phyloP scores from a whole-genome alignment of 2,113 vertebrate species.

The Monopterus albus region DNA sequence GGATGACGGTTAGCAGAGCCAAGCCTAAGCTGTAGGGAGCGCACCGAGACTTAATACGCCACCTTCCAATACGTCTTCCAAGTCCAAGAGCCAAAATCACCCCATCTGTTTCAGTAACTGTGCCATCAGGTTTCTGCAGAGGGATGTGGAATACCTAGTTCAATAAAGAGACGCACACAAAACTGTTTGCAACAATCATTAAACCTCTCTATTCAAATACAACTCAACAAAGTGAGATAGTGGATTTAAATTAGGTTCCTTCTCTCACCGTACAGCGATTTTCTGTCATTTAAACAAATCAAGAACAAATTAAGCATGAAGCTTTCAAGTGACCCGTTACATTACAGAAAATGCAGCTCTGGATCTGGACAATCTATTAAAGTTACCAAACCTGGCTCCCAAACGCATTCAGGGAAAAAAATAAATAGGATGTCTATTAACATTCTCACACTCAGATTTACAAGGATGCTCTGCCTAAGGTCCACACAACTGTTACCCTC shows the following conservation, averaged over 20 bases:
- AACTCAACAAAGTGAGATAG: slow-evolving; percentile 3
- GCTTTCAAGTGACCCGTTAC: not conserved
- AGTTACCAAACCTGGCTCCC: no score
- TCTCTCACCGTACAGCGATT: not conserved
- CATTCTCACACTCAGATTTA: not conserved
- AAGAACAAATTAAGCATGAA: slow-evolving; percentile 21
- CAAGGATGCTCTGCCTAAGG: not conserved
- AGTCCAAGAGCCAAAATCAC: slow-evolving; percentile 47
- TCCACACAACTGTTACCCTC: not conserved
- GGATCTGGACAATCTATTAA: slow-evolving; percentile 10
- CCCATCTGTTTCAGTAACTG: slow-evolving; percentile 32
- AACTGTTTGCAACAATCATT: slow-evolving; percentile 2
- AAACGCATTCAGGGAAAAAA: not conserved
- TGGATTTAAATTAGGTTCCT: slow-evolving; percentile 16
- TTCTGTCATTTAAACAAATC: slow-evolving; percentile 13
- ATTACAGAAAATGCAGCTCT: slow-evolving; percentile 6
- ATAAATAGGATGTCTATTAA: not conserved
- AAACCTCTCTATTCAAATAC: not conserved
- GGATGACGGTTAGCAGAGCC: slow-evolving; percentile 52
- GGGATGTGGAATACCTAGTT: not conserved
- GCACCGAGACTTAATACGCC: slow-evolving; percentile 27
- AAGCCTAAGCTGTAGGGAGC: slow-evolving; percentile 39
- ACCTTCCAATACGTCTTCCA: slow-evolving; percentile 56
- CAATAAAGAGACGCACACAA: not conserved
- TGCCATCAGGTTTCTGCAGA: slow-evolving; percentile 24